Base-by-base conservation (phyloP, 2,797 vertebrate species). In the Spinus pinus region DNA sequence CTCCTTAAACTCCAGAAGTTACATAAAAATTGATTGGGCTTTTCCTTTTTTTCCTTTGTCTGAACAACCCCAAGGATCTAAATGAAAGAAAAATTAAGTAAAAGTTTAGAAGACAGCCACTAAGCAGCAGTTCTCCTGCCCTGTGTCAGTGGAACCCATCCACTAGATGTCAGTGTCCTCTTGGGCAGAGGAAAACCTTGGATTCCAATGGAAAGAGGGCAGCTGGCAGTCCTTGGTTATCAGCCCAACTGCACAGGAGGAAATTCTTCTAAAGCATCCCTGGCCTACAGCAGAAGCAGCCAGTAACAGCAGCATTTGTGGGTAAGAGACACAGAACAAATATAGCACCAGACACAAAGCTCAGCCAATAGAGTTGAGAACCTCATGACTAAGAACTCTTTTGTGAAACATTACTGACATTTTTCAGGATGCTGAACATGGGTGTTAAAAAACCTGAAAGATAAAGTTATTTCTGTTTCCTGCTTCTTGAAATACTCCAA, bases 91-190 rank as follows among this genome's bases (percentile, higher is more conserved):
- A 64, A 74, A 39, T 14, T 10, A 31, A 14, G 20, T 37, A 16
- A 22, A 81, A 39, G 20, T 27, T 35, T 16, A 24, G 51, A 54
- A 70, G 17, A 21, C 4, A 12, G 35, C 27, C n/a, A 69, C 18
- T 23, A 31, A 60, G 50, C 14, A 71, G 69, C 17, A 57, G 20
- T 31, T 71, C 24, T 42, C 35, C 61, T 54, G 62, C 15, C 23
- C 11, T 37, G 81, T 58, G 78, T 8, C 47, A 82, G 72, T 61
- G 72, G 82, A 67, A 67, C 93, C 94, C 91, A 81, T 71, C 96
- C 96, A 93, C 96, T 96, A 96, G 95, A 74, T 96, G 96, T 95
- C 96, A 95, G 96, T 95, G 79, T 96, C 61, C 80, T 91, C 95
- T 61, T 30, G 85, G 93, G 85, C 80, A 93, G 72, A 39, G 46